Conservation (phyloP, 2,888 invertebrate species). For the Apantesis nais region DNA sequence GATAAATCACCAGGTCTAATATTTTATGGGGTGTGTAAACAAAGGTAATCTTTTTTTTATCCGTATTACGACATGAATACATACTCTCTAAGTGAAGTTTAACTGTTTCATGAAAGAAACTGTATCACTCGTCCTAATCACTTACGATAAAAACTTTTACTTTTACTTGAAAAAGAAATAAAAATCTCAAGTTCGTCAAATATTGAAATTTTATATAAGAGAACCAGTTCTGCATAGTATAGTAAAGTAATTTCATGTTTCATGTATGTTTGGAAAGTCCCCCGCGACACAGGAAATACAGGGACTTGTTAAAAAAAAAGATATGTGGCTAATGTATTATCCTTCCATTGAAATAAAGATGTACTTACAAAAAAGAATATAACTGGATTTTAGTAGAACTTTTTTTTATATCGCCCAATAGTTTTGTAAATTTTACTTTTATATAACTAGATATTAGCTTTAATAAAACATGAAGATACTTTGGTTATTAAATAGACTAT, state of each 20-base stretch:
- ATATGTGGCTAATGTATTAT: too few species aligned
- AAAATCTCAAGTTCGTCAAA: not conserved
- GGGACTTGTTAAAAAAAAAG: too few species aligned
- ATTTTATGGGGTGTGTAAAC: not conserved
- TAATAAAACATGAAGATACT: too few species aligned
- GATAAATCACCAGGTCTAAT: slow-evolving; percentile 34
- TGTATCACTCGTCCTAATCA: not conserved
- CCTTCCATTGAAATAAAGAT: too few species aligned
- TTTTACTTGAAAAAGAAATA: not conserved
- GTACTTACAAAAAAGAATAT: too few species aligned
- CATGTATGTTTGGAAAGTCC: too few species aligned
- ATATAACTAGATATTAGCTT: too few species aligned
- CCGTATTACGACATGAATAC: not conserved
- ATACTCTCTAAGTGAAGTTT: not conserved
- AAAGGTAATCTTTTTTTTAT: not conserved
- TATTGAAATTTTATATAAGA: not conserved
- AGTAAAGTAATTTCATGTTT: not conserved
- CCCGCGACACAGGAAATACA: too few species aligned
- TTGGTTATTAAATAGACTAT: too few species aligned
- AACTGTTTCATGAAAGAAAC: not conserved
- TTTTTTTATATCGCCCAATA: too few species aligned
- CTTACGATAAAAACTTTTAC: not conserved
- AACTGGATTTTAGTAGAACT: too few species aligned
- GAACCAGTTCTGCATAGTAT: not conserved
- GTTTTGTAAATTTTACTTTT: too few species aligned